Evolutionary conservation across 2,888 invertebrate genomes (phyloP).

Genomic region (Luperina nickerlii): DNA sequence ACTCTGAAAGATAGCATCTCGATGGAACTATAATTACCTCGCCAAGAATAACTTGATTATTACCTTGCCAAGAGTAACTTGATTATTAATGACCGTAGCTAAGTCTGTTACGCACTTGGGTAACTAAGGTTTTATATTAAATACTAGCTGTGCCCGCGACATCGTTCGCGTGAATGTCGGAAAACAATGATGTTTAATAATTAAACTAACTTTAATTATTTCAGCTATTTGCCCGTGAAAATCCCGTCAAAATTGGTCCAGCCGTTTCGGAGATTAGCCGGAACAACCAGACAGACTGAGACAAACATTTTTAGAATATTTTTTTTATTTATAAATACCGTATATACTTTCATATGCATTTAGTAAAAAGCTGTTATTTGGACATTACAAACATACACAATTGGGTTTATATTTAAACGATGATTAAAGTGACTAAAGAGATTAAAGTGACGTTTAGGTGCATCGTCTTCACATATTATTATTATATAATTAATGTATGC

Average conservation of each 20-base stretch:
- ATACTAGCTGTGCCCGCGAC: not conserved
- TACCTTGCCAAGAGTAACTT: conserved; percentile 63
- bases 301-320: too few species aligned
- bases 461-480: too few species aligned
- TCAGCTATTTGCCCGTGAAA: too few species aligned
- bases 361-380: not conserved
- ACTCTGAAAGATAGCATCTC: conserved; percentile 67
- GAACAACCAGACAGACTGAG: too few species aligned
- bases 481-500: too few species aligned
- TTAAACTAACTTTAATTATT: not conserved
- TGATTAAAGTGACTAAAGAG: too few species aligned
- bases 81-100: conserved; percentile 50
- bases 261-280: too few species aligned
- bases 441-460: too few species aligned
- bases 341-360: not conserved
- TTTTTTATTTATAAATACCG: not conserved
- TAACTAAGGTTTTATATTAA: conserved; percentile 8
- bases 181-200: not conserved
- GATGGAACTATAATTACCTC: conserved; percentile 65
- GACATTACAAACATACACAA: not conserved
- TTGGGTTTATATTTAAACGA: too few species aligned
- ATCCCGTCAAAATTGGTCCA: too few species aligned
- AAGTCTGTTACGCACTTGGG: conserved; percentile 35
- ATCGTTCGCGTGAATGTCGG: not conserved
- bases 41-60: conserved; percentile 65